These are phyloP conservation scores for Pandion haliaetus DNA, from an alignment of 2,113 vertebrate genomes.

Conservation along the genomic window DNA sequence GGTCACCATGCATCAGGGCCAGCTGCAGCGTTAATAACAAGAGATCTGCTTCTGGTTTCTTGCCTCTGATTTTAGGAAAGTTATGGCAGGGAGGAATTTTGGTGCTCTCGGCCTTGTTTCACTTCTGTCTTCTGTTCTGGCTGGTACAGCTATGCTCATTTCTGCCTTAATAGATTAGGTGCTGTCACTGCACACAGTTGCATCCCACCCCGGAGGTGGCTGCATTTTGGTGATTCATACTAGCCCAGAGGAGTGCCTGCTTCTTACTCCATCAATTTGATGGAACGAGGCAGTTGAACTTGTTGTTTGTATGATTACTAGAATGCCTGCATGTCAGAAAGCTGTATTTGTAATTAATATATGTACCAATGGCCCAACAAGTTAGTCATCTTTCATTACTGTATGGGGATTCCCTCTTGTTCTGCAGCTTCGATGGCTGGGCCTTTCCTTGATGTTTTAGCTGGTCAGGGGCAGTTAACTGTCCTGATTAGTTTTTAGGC, in stretches of 20 bases:
- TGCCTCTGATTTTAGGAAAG: background rate
- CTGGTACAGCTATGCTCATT: background rate
- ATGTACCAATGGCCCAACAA: background rate
- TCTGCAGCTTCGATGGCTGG: background rate
- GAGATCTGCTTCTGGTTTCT: background rate
- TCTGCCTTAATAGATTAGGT: slow-evolving; percentile 12
- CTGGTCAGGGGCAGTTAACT: background rate
- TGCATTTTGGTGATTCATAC: slow-evolving; percentile 36
- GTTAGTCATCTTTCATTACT: background rate
- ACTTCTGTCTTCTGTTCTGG: background rate
- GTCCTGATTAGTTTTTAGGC: background rate
- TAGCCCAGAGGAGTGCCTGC: background rate
- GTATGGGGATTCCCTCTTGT: background rate
- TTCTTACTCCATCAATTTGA: slow-evolving; percentile 5
- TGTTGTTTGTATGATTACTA: background rate
- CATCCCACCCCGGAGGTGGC: background rate
- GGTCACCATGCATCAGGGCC: background rate
- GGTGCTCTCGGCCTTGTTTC: background rate
- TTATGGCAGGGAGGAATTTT: background rate
- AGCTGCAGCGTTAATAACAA: background rate
- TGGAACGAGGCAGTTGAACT: slow-evolving; percentile 8
- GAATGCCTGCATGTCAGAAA: background rate
- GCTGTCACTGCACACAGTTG: slow-evolving; percentile 4
- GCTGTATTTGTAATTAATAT: slow-evolving; percentile 28
- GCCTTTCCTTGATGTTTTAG: background rate